Conservation (phyloP, 2,797 vertebrate species). For the Melanotaenia boesemani region DNA sequence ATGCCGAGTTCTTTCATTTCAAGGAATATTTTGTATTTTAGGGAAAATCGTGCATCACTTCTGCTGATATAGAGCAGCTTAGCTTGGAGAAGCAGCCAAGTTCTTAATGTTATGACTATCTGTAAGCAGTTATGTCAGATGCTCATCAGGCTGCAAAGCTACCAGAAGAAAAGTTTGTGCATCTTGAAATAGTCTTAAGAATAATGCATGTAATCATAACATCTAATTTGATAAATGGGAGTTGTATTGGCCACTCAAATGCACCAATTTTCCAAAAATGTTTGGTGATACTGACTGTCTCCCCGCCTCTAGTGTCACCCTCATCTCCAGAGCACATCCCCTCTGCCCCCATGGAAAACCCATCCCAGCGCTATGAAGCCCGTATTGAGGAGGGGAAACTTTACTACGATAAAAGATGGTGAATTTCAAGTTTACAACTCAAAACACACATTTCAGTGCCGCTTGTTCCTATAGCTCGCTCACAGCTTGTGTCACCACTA, state of each 20-base stretch:
- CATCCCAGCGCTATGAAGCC: conserved; percentile 93
- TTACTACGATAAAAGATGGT: conserved; percentile 99
- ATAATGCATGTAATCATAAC: too few species aligned
- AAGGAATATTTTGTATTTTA: too few species aligned
- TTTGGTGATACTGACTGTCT: neutral
- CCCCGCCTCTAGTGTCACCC: conserved; percentile 86
- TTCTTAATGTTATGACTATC: too few species aligned
- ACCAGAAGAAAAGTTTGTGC: neutral
- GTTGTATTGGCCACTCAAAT: neutral
- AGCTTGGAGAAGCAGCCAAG: too few species aligned
- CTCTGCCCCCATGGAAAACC: conserved; percentile 89
- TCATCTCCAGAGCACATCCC: conserved; percentile 95
- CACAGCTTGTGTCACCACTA: conserved; percentile 59
- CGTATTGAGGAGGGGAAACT: conserved; percentile 99
- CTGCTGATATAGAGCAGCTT: neutral
- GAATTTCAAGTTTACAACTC: conserved; percentile 23
- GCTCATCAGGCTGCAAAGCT: too few species aligned
- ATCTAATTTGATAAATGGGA: neutral
- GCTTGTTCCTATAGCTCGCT: too few species aligned
- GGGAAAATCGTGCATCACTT: too few species aligned
- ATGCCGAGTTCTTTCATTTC: neutral
- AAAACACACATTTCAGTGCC: neutral
- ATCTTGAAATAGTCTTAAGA: too few species aligned
- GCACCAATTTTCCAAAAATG: neutral
- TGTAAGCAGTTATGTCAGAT: too few species aligned